These are phyloP conservation scores for Hemichromis elongatus DNA, from an alignment of 2,113 vertebrate genomes.

Conservation along the genomic window DNA sequence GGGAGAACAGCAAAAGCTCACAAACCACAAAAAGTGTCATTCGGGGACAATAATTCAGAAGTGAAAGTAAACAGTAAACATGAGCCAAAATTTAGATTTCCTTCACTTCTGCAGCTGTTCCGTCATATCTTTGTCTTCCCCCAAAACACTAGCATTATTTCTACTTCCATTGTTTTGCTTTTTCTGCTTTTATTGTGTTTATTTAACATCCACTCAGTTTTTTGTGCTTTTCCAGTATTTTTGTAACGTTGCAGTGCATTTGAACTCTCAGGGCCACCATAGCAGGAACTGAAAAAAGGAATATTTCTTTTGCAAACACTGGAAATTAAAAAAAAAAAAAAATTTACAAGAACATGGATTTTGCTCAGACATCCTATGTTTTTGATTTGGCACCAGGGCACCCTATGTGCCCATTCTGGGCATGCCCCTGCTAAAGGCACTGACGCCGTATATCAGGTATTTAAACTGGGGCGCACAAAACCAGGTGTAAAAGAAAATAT, in stretches of 20 bases:
- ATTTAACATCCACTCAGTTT: neutral
- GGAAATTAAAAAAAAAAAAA: too few relatives aligned
- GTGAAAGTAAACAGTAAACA: neutral
- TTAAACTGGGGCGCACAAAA: neutral
- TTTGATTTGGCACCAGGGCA: neutral
- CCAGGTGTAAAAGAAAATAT: neutral
- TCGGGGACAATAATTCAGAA: neutral
- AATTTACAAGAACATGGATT: neutral
- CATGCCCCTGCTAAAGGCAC: neutral
- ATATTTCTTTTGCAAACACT: neutral
- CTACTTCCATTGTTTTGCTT: neutral
- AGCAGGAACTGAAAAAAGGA: neutral
- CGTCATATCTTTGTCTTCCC: neutral
- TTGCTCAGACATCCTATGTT: neutral
- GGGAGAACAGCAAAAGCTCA: neutral
- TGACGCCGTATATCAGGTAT: neutral
- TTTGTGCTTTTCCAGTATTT: neutral
- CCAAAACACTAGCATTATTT: accelerated
- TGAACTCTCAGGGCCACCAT: neutral
- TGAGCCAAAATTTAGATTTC: neutral
- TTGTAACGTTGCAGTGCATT: neutral
- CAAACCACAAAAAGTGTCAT: neutral
- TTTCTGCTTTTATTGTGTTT: neutral
- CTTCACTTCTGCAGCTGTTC: neutral
- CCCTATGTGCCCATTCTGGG: neutral